A percentile compares a stretch with the other conserved stretches of the same genome.
Conservation (phyloP, 2,113 vertebrate genomes). For the Pygoscelis adeliae region DNA sequence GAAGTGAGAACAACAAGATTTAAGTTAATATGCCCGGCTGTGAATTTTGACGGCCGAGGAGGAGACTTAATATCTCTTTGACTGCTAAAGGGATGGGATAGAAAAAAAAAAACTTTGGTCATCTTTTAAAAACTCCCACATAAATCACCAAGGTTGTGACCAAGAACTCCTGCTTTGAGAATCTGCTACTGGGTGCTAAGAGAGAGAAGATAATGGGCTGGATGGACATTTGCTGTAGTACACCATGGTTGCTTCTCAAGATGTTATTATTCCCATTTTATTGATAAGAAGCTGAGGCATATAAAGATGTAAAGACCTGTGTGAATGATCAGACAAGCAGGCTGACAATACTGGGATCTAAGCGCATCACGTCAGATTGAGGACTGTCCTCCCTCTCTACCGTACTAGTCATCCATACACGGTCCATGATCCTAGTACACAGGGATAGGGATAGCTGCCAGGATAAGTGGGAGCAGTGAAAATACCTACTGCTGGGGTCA, state of each 20-base stretch:
- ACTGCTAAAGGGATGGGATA: background rate
- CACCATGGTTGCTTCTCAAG: background rate
- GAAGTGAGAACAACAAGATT: background rate
- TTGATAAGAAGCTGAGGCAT: background rate
- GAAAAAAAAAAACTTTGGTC: background rate
- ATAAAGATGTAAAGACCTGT: background rate
- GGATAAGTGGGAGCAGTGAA: background rate
- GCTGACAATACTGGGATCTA: background rate
- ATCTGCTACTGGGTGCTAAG: background rate
- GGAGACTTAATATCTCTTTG: background rate
- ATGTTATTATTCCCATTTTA: background rate
- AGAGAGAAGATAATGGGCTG: background rate
- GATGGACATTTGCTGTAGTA: background rate
- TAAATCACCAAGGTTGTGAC: background rate
- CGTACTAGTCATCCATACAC: background rate
- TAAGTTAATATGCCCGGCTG: background rate
- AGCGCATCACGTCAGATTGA: background rate
- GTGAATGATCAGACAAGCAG: background rate
- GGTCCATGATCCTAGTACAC: background rate
- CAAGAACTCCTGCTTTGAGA: background rate
- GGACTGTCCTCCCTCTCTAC: background rate
- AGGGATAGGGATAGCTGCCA: background rate
- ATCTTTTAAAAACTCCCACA: background rate
- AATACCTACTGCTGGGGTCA: background rate
- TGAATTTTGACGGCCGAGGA: background rate